Percentiles rank a stretch among this genome's conserved stretches.
Evolutionary conservation across 2,888 invertebrate species (phyloP).

Genomic region (Pyralis farinalis): DNA sequence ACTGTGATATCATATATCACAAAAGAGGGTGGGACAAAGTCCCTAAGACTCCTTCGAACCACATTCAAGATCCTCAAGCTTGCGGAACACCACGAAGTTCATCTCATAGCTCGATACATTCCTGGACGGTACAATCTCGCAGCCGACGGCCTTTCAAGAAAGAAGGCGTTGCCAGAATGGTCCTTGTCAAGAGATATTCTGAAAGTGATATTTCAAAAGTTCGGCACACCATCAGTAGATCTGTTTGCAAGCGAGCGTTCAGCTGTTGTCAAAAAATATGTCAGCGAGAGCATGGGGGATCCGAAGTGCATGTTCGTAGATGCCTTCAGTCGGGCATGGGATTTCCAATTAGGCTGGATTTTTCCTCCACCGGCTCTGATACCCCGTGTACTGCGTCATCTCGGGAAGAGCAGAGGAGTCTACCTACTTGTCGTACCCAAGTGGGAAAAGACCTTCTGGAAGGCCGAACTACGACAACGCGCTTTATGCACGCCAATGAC

Average conservation of each 20-base stretch:
- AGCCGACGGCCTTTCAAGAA: conserved; percentile 12
- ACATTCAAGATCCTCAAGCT: background rate
- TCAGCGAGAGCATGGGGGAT: conserved; percentile 12
- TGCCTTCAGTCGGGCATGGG: conserved; percentile 13
- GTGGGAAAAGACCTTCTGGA: conserved; percentile 18
- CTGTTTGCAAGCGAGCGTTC: conserved; percentile 13
- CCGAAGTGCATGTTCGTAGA: conserved; percentile 6
- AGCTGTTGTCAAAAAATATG: conserved; percentile 11
- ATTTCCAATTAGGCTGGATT: conserved; percentile 12
- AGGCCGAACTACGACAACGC: conserved; percentile 12
- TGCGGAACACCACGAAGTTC: background rate
- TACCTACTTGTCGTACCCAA: conserved; percentile 20
- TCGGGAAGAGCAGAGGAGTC: conserved; percentile 6
- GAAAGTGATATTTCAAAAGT: conserved; percentile 1
- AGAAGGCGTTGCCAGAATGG: conserved; percentile 7
- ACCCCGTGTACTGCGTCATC: conserved; percentile 5
- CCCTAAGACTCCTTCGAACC: background rate
- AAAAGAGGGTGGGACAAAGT: conserved; percentile 7
- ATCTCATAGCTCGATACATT: background rate
- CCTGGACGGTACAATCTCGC: conserved; percentile 11
- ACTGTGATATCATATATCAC: conserved; percentile 7
- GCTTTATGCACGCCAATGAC: conserved; percentile 15
- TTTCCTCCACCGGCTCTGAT: conserved; percentile 12
- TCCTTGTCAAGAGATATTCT: background rate
- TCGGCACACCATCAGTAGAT: conserved; percentile 15